Percentiles rank a stretch among this genome's conserved stretches.
Conservation (phyloP, 1,140 invertebrate species). For the Hyles euphorbiae region DNA sequence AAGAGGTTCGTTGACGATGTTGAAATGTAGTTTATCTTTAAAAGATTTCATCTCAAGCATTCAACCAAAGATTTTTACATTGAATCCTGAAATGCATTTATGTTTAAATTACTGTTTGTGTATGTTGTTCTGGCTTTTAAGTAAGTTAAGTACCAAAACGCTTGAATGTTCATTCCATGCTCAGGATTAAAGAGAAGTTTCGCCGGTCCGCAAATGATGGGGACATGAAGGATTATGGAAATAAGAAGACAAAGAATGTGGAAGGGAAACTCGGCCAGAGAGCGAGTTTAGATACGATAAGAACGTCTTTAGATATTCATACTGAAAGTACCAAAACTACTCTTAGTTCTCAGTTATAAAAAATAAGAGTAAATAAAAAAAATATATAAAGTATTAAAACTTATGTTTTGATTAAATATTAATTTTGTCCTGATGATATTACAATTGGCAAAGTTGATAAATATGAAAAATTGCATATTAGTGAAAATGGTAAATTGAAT, state of each 20-base stretch:
- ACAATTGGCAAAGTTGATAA: too few species aligned
- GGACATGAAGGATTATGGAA: conserved; percentile 8
- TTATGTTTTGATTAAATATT: too few species aligned
- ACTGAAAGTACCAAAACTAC: conserved; percentile 1
- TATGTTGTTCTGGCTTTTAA: too few species aligned
- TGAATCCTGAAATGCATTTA: neutral
- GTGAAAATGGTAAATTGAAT: too few species aligned
- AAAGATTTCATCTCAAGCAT: neutral
- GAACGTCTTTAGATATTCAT: conserved; percentile 28
- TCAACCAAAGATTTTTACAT: neutral
- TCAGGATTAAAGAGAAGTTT: conserved; percentile 49
- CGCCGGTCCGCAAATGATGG: conserved; percentile 13
- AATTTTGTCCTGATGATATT: too few species aligned
- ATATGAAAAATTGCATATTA: too few species aligned
- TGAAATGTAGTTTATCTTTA: conserved; percentile 1
- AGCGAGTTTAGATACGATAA: conserved; percentile 43
- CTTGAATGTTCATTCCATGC: conserved; percentile 18
- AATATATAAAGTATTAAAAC: too few species aligned
- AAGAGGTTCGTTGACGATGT: conserved; percentile 46
- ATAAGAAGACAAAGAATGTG: conserved; percentile 21
- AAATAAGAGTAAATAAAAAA: too few species aligned
- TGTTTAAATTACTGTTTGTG: too few species aligned
- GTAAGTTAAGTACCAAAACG: too few species aligned
- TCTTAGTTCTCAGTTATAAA: neutral
- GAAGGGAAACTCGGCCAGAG: conserved; percentile 21